Conservation (phyloP, 2,888 invertebrate genomes). For the Liposcelis brunnea region DNA sequence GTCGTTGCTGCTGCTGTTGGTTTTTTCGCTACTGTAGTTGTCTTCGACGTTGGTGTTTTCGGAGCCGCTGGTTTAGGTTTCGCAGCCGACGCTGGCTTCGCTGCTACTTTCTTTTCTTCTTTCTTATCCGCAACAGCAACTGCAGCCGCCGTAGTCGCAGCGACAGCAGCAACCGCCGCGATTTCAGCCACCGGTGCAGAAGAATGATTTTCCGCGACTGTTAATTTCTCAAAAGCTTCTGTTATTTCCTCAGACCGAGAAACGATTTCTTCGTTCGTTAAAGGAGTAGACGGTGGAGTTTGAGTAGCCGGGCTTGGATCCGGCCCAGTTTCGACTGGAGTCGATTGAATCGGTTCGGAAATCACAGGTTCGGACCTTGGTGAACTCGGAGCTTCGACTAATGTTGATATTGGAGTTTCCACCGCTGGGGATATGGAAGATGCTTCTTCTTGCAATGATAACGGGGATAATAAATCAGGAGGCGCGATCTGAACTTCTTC, state of each 20-base stretch:
- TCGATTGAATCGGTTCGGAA: constrained; percentile 6
- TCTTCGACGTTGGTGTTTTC: constrained; percentile 13
- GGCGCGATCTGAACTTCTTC: too few relatives aligned
- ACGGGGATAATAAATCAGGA: too few relatives aligned
- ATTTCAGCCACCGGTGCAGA: constrained; percentile 17
- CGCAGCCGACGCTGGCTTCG: constrained; percentile 18
- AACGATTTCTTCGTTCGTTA: constrained; percentile 12
- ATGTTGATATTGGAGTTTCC: constrained; percentile 12
- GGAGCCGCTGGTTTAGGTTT: constrained; percentile 14
- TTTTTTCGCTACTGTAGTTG: constrained; percentile 10
- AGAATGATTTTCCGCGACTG: constrained; percentile 16
- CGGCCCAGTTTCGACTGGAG: background rate
- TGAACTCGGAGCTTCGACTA: constrained; percentile 12
- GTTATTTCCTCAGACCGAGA: constrained; percentile 14
- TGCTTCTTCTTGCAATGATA: too few relatives aligned
- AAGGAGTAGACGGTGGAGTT: constrained; percentile 17
- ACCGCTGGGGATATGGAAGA: too few relatives aligned
- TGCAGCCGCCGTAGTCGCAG: constrained; percentile 21
- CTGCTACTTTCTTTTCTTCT: constrained; percentile 20
- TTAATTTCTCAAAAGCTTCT: constrained; percentile 15
- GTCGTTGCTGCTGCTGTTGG: constrained; percentile 17
- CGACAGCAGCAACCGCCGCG: constrained; percentile 21
- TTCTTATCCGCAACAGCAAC: constrained; percentile 23
- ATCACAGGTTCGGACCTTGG: constrained; percentile 8
- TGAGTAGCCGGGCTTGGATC: constrained; percentile 13